Percentiles rank a stretch among this genome's conserved stretches.
These are phyloP conservation scores for Phengaris alcon DNA, from an alignment of 2,888 invertebrate genomes.

Conservation along the genomic window DNA sequence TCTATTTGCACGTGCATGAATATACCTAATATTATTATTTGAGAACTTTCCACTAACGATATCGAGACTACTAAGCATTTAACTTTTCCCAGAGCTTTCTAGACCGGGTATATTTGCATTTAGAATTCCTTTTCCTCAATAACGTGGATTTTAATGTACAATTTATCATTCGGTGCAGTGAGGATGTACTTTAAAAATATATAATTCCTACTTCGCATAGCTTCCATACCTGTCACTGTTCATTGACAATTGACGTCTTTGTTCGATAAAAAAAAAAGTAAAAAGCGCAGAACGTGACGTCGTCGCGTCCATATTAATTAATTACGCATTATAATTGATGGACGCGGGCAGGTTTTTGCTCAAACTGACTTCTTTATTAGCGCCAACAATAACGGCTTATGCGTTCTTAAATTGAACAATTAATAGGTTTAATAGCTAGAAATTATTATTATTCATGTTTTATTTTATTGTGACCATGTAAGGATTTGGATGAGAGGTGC, in stretches of 20 bases:
- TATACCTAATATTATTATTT: background rate
- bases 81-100: background rate
- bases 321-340: constrained; percentile 20
- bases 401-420: constrained; percentile 18
- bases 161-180: background rate
- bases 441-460: background rate
- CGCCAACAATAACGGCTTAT: constrained; percentile 1
- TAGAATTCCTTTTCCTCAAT: constrained; percentile 10
- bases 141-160: background rate
- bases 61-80: background rate
- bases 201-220: constrained; percentile 10
- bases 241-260: constrained; percentile 25
- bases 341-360: constrained; percentile 4
- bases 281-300: constrained; percentile 25
- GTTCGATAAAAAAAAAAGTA: constrained; percentile 9
- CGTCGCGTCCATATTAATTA: constrained; percentile 24
- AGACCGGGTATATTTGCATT: background rate
- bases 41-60: background rate
- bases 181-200: constrained; percentile 4
- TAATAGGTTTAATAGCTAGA: background rate
- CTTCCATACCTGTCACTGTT: constrained; percentile 23
- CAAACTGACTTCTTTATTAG: constrained; percentile 22
- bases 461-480: background rate
- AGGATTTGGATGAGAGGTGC: background rate
- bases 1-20: background rate